Conservation (phyloP, 2,113 vertebrate genomes). For the Esox niger region DNA sequence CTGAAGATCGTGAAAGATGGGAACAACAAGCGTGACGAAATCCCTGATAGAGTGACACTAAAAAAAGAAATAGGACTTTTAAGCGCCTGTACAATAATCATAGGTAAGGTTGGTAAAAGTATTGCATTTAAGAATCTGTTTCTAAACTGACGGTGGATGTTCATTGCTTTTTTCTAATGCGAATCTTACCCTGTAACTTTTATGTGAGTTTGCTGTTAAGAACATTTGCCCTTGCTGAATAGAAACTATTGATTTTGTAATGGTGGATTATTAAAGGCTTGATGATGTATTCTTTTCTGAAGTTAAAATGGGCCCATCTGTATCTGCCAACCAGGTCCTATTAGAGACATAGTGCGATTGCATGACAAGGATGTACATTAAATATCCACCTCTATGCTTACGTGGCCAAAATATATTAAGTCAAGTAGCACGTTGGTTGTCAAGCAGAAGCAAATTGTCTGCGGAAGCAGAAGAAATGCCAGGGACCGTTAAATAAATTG, state of each 20-base stretch:
- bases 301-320: background rate
- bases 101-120: slow-evolving; percentile 73
- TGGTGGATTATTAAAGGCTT: background rate
- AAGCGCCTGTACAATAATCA: slow-evolving; percentile 87
- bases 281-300: background rate
- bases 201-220: background rate
- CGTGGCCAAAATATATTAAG: slow-evolving; percentile 46
- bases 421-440: slow-evolving; percentile 26
- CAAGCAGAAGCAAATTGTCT: slow-evolving; percentile 39
- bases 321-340: background rate
- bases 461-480: slow-evolving; percentile 42
- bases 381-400: slow-evolving; percentile 22
- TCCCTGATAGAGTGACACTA: slow-evolving; percentile 76
- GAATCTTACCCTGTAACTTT: background rate
- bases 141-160: background rate
- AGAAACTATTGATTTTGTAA: background rate
- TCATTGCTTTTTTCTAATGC: background rate
- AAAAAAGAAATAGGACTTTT: slow-evolving; percentile 86
- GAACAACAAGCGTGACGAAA: slow-evolving; percentile 35
- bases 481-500: background rate
- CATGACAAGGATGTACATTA: background rate
- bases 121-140: background rate
- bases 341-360: background rate
- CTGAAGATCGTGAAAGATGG: slow-evolving; percentile 39
- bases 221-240: background rate